Percentiles rank a stretch among this genome's conserved stretches.
phyloP scores from a whole-genome alignment of 2,797 vertebrate genomes.

The Graptemys geographica region DNA sequence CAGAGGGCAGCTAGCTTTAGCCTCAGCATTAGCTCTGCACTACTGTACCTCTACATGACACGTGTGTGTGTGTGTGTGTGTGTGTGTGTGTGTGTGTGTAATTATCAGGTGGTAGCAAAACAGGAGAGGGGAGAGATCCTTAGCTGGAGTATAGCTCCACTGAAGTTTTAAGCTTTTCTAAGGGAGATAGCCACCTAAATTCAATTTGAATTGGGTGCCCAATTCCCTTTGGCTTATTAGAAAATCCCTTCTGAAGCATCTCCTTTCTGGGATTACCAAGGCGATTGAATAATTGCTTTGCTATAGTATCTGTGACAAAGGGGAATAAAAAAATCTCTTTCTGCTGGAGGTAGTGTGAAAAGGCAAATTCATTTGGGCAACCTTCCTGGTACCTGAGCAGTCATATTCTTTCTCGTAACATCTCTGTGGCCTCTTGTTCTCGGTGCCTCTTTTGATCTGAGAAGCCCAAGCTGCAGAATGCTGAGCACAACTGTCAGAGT shows the following conservation, averaged over 20 bases:
- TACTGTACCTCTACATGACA: neutral
- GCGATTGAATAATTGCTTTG: neutral
- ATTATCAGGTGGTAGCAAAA: fast-evolving
- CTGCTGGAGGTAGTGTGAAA: neutral
- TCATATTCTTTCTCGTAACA: neutral
- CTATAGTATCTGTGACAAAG: neutral
- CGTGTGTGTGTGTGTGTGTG: no score
- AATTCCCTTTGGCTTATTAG: neutral
- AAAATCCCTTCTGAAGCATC: neutral
- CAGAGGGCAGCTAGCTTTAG: neutral
- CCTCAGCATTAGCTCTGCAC: neutral
- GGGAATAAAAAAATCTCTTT: fast-evolving
- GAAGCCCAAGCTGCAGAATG: neutral
- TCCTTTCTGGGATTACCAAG: neutral
- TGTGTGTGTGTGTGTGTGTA: neutral
- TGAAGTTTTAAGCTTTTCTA: neutral
- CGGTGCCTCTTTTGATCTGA: fast-evolving
- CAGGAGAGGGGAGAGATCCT: neutral
- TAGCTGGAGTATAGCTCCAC: fast-evolving
- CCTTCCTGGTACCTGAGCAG: fast-evolving
- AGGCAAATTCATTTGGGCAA: neutral
- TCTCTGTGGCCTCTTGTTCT: fast-evolving
- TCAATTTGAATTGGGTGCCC: neutral
- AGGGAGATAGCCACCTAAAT: neutral
- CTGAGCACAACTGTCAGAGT: neutral